Percentiles rank a stretch among this genome's conserved stretches.
phyloP scores from a whole-genome alignment of 2,113 vertebrate genomes.

The Corythornis cristatus region DNA sequence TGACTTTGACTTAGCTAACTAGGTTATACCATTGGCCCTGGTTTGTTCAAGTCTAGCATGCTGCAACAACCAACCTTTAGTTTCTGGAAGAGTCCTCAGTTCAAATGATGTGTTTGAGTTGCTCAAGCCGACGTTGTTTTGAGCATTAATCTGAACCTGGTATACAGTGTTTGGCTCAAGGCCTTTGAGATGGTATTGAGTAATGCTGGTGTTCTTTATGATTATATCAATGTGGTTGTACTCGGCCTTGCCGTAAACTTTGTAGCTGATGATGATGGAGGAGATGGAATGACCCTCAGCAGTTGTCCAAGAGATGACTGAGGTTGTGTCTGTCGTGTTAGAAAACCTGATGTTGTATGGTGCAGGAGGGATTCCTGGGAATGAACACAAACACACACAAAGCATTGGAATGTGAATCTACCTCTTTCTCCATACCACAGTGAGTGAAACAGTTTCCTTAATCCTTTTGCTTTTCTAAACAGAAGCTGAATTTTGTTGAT shows the following conservation, averaged over 20 bases:
- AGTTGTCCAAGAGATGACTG: conserved; percentile 82
- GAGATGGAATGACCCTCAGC: conserved; percentile 85
- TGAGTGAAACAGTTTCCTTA: background rate
- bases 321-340: conserved; percentile 85
- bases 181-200: conserved; percentile 83
- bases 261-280: conserved; percentile 83
- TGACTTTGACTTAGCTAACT: background rate
- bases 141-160: conserved; percentile 81
- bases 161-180: conserved; percentile 82
- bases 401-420: background rate
- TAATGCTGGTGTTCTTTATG: conserved; percentile 78
- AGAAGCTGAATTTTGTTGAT: background rate
- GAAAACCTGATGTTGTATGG: conserved; percentile 81
- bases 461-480: background rate
- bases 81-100: conserved; percentile 78
- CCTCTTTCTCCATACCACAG: background rate
- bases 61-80: conserved; percentile 71
- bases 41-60: background rate
- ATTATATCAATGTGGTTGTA: conserved; percentile 84
- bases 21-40: background rate
- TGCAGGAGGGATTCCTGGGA: conserved; percentile 81
- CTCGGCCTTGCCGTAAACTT: conserved; percentile 76
- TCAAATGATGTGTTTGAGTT: conserved; percentile 65
- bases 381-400: conserved; percentile 36
- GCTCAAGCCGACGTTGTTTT: conserved; percentile 86